Percentiles rank a stretch among this genome's conserved stretches.
These are phyloP conservation scores for Griposia aprilina DNA, from an alignment of 2,888 invertebrate species.

Conservation along the genomic window DNA sequence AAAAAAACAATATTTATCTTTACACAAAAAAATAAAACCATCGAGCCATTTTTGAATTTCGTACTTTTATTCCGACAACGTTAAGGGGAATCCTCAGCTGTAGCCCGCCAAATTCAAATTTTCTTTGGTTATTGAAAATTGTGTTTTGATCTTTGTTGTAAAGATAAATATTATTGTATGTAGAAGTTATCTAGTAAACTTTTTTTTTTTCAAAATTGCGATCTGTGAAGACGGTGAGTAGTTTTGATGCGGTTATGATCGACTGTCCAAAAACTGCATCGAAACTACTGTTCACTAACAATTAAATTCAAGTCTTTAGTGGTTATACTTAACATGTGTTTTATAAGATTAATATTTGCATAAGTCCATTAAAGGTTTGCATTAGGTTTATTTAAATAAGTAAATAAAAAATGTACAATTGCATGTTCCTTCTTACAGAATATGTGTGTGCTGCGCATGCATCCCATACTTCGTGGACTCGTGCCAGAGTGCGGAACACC, in stretches of 20 bases:
- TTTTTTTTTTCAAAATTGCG: background rate
- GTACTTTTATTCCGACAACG: too few species aligned
- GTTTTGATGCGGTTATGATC: background rate
- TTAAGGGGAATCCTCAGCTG: background rate
- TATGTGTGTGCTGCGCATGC: constrained; percentile 76
- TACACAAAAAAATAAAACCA: background rate
- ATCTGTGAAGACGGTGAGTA: background rate
- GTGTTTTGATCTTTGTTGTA: too few species aligned
- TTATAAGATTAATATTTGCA: background rate
- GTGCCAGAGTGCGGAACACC: constrained; percentile 89
- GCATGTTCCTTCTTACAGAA: constrained; percentile 9
- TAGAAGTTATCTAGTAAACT: background rate
- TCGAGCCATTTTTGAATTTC: background rate
- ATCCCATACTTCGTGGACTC: constrained; percentile 90
- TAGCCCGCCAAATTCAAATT: too few species aligned
- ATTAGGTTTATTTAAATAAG: background rate
- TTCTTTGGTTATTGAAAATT: too few species aligned
- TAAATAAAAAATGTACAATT: background rate
- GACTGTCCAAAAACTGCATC: background rate
- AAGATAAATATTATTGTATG: too few species aligned
- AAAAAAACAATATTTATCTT: background rate
- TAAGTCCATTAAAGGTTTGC: background rate
- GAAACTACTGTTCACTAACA: background rate
- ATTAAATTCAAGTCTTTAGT: background rate
- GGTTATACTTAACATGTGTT: background rate